These are phyloP conservation scores for Promerops cafer DNA, from an alignment of 2,113 vertebrate genomes.

Conservation along the genomic window DNA sequence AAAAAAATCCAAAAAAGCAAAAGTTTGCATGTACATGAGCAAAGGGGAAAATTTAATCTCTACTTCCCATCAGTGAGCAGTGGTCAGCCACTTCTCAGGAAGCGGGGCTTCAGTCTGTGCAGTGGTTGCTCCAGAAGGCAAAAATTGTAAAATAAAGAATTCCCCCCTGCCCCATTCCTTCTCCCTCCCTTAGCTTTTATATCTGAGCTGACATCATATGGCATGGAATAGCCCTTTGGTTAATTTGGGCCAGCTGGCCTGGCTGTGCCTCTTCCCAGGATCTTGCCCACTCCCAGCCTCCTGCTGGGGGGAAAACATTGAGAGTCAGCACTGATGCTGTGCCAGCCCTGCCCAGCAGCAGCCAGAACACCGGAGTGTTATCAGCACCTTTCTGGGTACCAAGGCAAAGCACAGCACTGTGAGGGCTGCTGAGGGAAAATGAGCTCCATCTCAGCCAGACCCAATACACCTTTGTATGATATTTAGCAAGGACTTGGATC, in stretches of 20 bases:
- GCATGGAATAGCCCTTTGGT: no score
- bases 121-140: background rate
- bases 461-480: background rate
- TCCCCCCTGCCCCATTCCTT: background rate
- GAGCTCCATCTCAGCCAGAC: background rate
- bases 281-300: background rate
- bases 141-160: background rate
- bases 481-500: background rate
- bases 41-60: background rate
- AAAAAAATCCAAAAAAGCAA: background rate
- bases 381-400: background rate
- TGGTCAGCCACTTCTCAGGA: background rate
- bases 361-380: rapidly evolving
- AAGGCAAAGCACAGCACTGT: background rate
- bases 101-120: background rate
- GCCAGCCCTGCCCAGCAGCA: background rate
- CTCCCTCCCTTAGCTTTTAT: background rate
- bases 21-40: background rate
- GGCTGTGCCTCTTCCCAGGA: background rate
- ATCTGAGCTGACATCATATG: rapidly evolving
- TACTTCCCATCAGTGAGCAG: background rate
- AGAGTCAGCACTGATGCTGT: background rate
- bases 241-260: background rate
- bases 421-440: background rate
- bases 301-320: background rate